Evolutionary conservation across 2,113 vertebrate species (phyloP), one percentile per base, ranked within the genome.

Genomic region (Athene noctua): DNA sequence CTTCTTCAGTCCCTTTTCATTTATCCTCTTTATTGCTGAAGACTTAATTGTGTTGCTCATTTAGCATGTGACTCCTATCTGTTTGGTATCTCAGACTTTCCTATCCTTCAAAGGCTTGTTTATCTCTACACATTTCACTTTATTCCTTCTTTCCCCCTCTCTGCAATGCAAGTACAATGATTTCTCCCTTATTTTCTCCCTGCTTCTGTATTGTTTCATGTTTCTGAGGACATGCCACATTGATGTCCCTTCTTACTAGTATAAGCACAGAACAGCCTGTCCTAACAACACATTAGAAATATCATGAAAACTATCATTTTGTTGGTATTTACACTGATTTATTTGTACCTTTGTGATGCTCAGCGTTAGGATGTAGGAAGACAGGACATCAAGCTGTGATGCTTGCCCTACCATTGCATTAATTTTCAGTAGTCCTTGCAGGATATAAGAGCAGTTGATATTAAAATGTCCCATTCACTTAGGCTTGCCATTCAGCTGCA

Each of bases 401-500:
- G 55, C 30, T 16, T 61, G 38, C 63, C 52, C 82, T 92, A n/a
- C 75, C 66, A 51, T 5, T 55, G 36, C 67, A 36, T 88, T 95
- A n/a, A 85, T 77, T 92, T 95, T 63, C 66, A 73, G 72, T 62
- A 92, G 81, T 77, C 44, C 51, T 80, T 62, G 63, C 80, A 73
- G 66, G 74, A 77, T 79, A 44, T 77, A 89, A 87, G 36, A 94
- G 89, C 49, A 86, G 80, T 1, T 74, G 84, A 55, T 96, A 80
- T 83, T 83, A 77, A 95, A 95, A 58, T 36, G 55, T 66, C 91
- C 94, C 21, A 15, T 70, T 92, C 95, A 84, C 72, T 92, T 81
- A 65, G 16, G 84, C 67, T 92, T 90, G 91, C 70, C 78, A 88
- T 91, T 95, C 93, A 97, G 84, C 92, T 90, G 84, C 96, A 66